These are phyloP conservation scores for Papilio polytes DNA, from an alignment of 1,140 invertebrate genomes.

Conservation along the genomic window DNA sequence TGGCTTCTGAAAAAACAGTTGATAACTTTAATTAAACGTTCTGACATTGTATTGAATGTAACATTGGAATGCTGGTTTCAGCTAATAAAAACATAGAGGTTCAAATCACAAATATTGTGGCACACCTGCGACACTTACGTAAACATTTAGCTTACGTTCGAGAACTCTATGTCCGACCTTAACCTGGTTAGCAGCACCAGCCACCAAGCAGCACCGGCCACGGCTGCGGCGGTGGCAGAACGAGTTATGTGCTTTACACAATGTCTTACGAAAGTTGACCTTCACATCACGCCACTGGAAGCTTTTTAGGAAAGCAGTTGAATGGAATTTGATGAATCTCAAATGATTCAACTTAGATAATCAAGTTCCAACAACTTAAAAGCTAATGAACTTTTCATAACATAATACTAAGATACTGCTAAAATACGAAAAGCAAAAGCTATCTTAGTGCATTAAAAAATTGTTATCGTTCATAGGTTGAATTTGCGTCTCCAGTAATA, in stretches of 20 bases:
- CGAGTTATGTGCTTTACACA: slow-evolving; percentile 31
- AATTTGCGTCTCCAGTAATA: no score
- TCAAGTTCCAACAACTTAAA: no score
- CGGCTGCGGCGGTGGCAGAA: not conserved
- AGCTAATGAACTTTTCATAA: no score
- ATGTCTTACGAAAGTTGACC: slow-evolving; percentile 29
- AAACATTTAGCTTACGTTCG: slow-evolving; percentile 21
- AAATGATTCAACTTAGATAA: not conserved
- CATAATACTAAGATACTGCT: no score
- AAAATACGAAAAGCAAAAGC: no score
- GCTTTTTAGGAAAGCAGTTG: slow-evolving; percentile 13
- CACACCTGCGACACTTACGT: slow-evolving; percentile 37
- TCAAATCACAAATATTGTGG: slow-evolving; percentile 10
- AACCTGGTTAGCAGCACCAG: slow-evolving; percentile 29
- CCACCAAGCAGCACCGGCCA: not conserved
- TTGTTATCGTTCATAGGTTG: no score
- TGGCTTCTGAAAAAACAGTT: no score
- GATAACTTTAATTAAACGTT: not conserved
- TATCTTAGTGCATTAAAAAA: no score
- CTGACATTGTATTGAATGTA: not conserved
- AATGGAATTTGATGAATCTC: slow-evolving; percentile 13
- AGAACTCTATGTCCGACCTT: slow-evolving; percentile 34
- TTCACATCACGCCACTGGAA: slow-evolving; percentile 9
- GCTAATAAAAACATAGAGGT: not conserved
- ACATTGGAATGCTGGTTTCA: not conserved